phyloP scores from a whole-genome alignment of 2,113 vertebrate species.

The Vombatus ursinus region DNA sequence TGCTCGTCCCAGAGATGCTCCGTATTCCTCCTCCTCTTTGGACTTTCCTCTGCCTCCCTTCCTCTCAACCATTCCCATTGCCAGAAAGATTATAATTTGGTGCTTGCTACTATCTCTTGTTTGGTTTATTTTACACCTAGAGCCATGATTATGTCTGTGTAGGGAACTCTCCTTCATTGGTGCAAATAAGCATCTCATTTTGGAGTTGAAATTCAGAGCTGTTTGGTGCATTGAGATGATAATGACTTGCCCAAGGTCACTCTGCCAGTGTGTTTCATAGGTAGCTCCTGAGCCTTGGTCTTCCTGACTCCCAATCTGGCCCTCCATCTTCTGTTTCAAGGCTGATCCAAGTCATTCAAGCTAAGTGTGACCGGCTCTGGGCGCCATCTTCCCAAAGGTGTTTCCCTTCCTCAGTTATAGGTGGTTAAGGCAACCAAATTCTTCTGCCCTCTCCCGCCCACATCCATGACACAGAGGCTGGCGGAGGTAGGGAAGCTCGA shows the following conservation, averaged over 20 bases:
- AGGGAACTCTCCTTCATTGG: neutral
- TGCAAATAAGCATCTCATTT: neutral
- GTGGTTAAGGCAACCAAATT: neutral
- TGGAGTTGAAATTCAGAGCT: neutral
- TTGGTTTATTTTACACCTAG: neutral
- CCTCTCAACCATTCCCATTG: neutral
- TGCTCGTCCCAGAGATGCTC: too few species aligned
- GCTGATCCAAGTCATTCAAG: neutral
- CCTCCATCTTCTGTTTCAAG: neutral
- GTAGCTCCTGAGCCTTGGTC: neutral
- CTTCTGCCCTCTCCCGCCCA: accelerated
- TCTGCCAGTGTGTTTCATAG: neutral
- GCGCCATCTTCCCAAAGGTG: neutral
- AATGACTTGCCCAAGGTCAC: neutral
- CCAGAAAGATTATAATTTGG: neutral
- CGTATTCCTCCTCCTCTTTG: neutral
- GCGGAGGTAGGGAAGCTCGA: neutral
- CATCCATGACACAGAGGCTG: neutral
- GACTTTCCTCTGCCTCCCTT: neutral
- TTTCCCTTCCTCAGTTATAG: neutral
- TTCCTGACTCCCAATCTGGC: too few species aligned
- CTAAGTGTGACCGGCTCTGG: neutral
- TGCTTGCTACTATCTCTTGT: neutral
- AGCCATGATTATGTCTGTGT: accelerated
- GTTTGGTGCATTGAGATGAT: neutral